Percentiles rank a stretch among this genome's conserved stretches.
Conservation (phyloP, 1,140 invertebrate species). For the Galendromus occidentalis region DNA sequence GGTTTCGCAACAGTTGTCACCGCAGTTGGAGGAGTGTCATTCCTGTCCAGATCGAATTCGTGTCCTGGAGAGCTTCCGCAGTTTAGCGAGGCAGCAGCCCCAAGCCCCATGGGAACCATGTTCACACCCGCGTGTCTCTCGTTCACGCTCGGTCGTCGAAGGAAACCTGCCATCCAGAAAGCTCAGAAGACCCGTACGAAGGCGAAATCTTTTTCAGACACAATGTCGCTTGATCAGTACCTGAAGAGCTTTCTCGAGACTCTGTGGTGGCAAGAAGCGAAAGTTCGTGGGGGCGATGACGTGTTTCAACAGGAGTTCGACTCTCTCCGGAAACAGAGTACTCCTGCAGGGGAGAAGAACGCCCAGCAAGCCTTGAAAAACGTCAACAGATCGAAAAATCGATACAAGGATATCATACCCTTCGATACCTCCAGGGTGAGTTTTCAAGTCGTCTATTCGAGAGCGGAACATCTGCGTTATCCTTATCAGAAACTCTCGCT, state of each 20-base stretch:
- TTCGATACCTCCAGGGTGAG: conserved; percentile 21
- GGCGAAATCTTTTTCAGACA: conserved; percentile 1
- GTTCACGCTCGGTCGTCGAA: not conserved
- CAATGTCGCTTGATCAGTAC: conserved; percentile 8
- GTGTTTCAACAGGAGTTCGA: conserved; percentile 3
- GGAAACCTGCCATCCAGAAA: conserved; percentile 6
- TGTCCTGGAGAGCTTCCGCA: too few relatives aligned
- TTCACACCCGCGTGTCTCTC: not conserved
- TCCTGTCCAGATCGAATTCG: too few relatives aligned
- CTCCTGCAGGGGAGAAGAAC: conserved; percentile 5
- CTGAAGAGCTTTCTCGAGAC: conserved; percentile 9
- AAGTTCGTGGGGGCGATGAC: not conserved
- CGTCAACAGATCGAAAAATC: conserved; percentile 43
- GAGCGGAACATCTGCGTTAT: too few relatives aligned
- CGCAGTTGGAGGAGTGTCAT: too few relatives aligned
- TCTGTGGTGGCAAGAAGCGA: conserved; percentile 7
- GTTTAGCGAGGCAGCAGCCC: too few relatives aligned
- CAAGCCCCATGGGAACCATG: not conserved
- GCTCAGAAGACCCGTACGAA: conserved; percentile 6
- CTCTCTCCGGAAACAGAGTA: not conserved
- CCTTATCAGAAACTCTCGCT: too few relatives aligned
- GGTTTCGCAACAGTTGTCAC: too few relatives aligned
- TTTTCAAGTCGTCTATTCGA: too few relatives aligned
- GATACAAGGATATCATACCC: conserved; percentile 50
- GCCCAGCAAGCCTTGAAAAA: conserved; percentile 24